phyloP scores from a whole-genome alignment of 2,113 vertebrate genomes.

The Solea senegalensis region DNA sequence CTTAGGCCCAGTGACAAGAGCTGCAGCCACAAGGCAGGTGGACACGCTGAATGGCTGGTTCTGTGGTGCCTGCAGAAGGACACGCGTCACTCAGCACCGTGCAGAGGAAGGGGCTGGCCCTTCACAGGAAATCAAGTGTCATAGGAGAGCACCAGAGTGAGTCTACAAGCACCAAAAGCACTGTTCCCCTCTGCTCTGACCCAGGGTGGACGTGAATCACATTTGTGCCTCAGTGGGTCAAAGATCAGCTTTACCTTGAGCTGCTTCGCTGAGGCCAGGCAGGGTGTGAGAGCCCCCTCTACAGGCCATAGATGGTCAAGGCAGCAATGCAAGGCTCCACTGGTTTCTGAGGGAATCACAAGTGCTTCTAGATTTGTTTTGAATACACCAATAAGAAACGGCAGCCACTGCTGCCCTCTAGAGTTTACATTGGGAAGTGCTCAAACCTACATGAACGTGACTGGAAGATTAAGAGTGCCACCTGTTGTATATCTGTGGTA shows the following conservation, averaged over 20 bases:
- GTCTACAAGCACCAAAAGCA: slow-evolving; percentile 62
- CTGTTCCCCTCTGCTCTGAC: slow-evolving; percentile 31
- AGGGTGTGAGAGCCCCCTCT: slow-evolving; percentile 39
- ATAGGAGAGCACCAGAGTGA: slow-evolving; percentile 74
- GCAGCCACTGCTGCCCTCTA: slow-evolving; percentile 68
- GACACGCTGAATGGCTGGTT: slow-evolving; percentile 46
- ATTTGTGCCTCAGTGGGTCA: slow-evolving; percentile 27
- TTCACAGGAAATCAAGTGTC: slow-evolving; percentile 70
- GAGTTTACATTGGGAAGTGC: slow-evolving; percentile 65
- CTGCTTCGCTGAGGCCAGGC: slow-evolving; percentile 19
- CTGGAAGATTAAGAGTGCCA: slow-evolving; percentile 58
- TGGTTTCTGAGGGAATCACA: slow-evolving; percentile 33
- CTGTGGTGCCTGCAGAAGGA: slow-evolving; percentile 53
- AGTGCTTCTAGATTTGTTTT: slow-evolving; percentile 45
- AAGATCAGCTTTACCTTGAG: slow-evolving; percentile 8
- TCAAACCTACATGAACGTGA: slow-evolving; percentile 40
- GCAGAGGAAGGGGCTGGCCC: slow-evolving; percentile 61
- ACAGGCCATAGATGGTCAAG: slow-evolving; percentile 38
- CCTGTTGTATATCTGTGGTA: slow-evolving; percentile 31
- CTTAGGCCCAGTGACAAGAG: slow-evolving; percentile 20
- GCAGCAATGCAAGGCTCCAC: slow-evolving; percentile 38
- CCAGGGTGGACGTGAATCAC: slow-evolving; percentile 27
- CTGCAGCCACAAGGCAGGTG: slow-evolving; percentile 15
- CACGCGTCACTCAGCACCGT: slow-evolving; percentile 69
- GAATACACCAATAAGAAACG: slow-evolving; percentile 51